These are phyloP conservation scores for Lamproptera curius DNA, from an alignment of 2,888 invertebrate genomes.

Conservation along the genomic window DNA sequence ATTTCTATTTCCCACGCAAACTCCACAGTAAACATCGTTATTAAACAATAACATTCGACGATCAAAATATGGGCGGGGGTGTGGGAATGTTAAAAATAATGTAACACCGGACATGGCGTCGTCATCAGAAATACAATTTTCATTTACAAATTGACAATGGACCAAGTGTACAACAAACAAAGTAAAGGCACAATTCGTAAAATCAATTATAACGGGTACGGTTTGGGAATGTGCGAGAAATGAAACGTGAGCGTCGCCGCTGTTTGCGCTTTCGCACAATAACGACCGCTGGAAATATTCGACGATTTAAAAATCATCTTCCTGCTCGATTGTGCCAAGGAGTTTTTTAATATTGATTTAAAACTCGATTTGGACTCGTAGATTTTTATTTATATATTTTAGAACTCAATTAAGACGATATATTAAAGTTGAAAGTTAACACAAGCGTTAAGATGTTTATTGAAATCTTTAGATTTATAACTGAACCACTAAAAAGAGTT, in stretches of 20 bases:
- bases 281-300: constrained; percentile 17
- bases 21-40: constrained; percentile 40
- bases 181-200: constrained; percentile 27
- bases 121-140: constrained; percentile 43
- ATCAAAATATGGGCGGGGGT: constrained; percentile 38
- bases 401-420: no score
- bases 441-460: no score
- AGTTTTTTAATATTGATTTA: neutral
- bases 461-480: no score
- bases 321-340: constrained; percentile 5
- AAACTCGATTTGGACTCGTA: constrained; percentile 26
- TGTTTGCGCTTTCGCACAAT: constrained; percentile 21
- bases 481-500: no score
- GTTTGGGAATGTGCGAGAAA: constrained; percentile 35
- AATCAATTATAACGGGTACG: constrained; percentile 27
- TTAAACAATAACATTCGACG: constrained; percentile 44
- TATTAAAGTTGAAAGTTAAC: no score
- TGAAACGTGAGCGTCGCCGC: constrained; percentile 31
- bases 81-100: constrained; percentile 33
- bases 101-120: constrained; percentile 37
- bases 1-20: constrained; percentile 43
- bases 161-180: constrained; percentile 35
- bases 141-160: constrained; percentile 39
- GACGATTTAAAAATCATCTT: constrained; percentile 18
- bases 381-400: constrained; percentile 47